These are phyloP conservation scores for Leucoptera coffeella DNA, from an alignment of 2,888 invertebrate genomes.

Conservation along the genomic window DNA sequence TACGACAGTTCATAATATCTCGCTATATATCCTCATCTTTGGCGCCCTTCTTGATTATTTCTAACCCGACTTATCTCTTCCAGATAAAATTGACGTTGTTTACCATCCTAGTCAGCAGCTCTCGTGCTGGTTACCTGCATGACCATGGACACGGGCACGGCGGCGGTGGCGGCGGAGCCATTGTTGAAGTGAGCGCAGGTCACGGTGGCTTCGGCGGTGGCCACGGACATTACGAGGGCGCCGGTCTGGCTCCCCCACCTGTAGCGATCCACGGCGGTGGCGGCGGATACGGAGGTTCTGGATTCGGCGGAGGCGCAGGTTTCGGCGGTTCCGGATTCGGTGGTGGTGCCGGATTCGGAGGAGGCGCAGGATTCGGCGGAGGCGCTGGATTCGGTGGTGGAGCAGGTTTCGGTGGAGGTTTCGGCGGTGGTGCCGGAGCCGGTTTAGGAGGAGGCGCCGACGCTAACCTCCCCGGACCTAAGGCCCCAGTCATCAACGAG, in stretches of 20 bases:
- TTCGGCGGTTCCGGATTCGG: slow-evolving; percentile 5
- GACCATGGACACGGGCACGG: slow-evolving; percentile 12
- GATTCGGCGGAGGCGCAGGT: slow-evolving; percentile 10
- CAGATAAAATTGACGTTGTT: slow-evolving; percentile 37
- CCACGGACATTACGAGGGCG: background rate
- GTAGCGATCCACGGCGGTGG: background rate
- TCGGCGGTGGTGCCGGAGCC: background rate
- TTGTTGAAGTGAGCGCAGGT: slow-evolving; percentile 4
- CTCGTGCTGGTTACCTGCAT: slow-evolving; percentile 24
- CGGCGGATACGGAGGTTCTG: background rate
- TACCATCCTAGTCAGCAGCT: slow-evolving; percentile 34
- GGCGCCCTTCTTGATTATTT: background rate
- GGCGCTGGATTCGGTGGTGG: slow-evolving; percentile 1
- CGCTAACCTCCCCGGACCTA: slow-evolving; percentile 20
- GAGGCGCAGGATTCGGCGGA: slow-evolving; percentile 1
- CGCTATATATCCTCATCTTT: no score
- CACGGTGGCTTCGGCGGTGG: slow-evolving; percentile 5
- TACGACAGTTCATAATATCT: no score
- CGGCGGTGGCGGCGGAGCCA: slow-evolving; percentile 7
- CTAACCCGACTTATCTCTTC: no score
- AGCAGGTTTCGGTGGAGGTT: background rate
- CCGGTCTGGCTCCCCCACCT: background rate
- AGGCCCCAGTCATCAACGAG: slow-evolving; percentile 29
- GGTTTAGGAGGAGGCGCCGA: slow-evolving; percentile 11
- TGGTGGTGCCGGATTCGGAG: slow-evolving; percentile 6